phyloP scores from a whole-genome alignment of 2,113 vertebrate genomes.

The Tenrec ecaudatus region DNA sequence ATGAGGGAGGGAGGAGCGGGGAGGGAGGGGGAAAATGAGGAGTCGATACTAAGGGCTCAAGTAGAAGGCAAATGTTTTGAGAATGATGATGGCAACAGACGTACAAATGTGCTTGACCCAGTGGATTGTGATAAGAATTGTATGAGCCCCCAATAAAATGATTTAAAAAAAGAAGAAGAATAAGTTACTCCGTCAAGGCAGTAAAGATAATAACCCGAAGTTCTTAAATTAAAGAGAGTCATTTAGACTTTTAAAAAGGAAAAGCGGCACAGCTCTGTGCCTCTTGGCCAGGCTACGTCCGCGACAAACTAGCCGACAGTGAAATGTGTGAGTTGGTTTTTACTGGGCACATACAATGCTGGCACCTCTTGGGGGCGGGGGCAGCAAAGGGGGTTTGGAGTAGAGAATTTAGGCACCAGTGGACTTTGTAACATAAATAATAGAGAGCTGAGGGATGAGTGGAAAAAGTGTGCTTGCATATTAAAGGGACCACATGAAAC shows the following conservation, averaged over 20 bases:
- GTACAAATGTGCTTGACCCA: too few species aligned
- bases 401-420: background rate
- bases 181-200: constrained; percentile 62
- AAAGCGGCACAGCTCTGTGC: background rate
- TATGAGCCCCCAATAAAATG: too few species aligned
- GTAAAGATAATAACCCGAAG: constrained; percentile 46
- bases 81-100: too few species aligned
- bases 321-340: constrained; percentile 35
- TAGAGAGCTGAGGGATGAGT: background rate
- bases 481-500: constrained; percentile 37
- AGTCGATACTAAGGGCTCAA: too few species aligned
- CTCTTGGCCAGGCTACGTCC: background rate
- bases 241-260: constrained; percentile 45
- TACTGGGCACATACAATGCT: background rate
- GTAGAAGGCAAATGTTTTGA: too few species aligned
- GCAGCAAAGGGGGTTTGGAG: background rate
- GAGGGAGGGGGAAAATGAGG: too few species aligned
- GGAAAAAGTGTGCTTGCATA: background rate
- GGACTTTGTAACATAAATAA: constrained; percentile 8
- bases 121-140: too few species aligned
- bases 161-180: too few species aligned
- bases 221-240: constrained; percentile 64
- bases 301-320: constrained; percentile 4
- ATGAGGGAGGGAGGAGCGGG: too few species aligned
- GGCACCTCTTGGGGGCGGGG: background rate